phyloP scores from a whole-genome alignment of 2,113 vertebrate species.

The Acanthochromis polyacanthus region DNA sequence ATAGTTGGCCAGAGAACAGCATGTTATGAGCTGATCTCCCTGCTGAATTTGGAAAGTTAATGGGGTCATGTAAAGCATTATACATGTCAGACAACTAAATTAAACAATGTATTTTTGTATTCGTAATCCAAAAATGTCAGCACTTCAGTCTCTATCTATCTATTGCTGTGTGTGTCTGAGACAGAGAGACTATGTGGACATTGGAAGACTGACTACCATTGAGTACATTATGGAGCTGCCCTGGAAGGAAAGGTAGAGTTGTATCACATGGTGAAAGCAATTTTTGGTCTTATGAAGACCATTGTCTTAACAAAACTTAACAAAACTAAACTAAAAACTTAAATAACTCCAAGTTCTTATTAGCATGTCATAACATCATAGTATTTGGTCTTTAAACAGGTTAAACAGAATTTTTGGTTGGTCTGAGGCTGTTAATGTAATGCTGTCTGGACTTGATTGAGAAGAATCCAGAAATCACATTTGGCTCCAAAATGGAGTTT shows the following conservation, averaged over 20 bases:
- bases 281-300: slow-evolving; percentile 53
- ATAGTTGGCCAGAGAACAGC: neutral
- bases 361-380: slow-evolving; percentile 13
- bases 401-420: slow-evolving; percentile 15
- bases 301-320: slow-evolving; percentile 5
- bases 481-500: slow-evolving; percentile 5
- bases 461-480: slow-evolving; percentile 5
- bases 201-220: slow-evolving; percentile 10
- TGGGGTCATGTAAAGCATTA: slow-evolving; percentile 4
- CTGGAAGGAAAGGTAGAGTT: slow-evolving; percentile 44
- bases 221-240: slow-evolving; percentile 39
- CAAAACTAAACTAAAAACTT: neutral
- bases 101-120: neutral
- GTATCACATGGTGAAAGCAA: slow-evolving; percentile 40
- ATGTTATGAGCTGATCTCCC: neutral
- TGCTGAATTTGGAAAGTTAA: slow-evolving; percentile 1
- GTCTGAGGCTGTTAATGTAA: neutral
- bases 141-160: neutral
- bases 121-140: neutral
- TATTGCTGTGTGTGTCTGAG: neutral
- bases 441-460: neutral
- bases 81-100: slow-evolving; percentile 9
- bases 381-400: slow-evolving; percentile 45
- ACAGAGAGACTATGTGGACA: neutral
- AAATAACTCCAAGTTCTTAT: neutral